Base-by-base conservation (phyloP, 2,797 vertebrate species). In the Silurus lanzhouensis region DNA sequence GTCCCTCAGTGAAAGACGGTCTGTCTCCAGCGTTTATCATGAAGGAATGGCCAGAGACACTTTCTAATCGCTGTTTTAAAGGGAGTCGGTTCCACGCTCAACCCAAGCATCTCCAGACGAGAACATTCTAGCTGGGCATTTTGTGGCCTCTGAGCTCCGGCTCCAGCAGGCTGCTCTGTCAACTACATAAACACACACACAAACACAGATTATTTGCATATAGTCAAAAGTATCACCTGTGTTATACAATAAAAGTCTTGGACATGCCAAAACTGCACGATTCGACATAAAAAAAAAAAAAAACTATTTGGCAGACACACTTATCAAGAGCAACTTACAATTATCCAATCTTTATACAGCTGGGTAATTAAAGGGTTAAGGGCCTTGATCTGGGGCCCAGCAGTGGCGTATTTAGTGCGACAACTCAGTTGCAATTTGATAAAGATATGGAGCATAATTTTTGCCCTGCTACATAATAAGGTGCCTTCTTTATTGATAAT, bases 21-120 rank as follows among this genome's bases (percentile, higher is more conserved):
- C 91, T 99, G 98, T 88, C 97, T 96, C 96, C 97, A 98, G 90
- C 95, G 96, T 91, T 98, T 98, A 92, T 99, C 97, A 0, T 95
- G 93, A 2, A 97, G 96, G 91, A 99, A 99, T 27, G 98, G 98
- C 98, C 98, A 99, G 88, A 99, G 96, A 4, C 96, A 96, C 81
- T 98, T 96, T 31, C 89, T 93, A 89, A 99, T 95, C 64, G 96
- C 96, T 1, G 92, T 86, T 86, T 94, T 93, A 92, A 99, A 99
- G 0, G 96, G 95, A 0, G 94, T 96, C 19, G 95, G 93, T 38
- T 97, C 95, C 2, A 93, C 90, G 1, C 96, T 96, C 77, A 99
- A 96, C 82, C 97, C 96, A 89, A 99, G 90, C 89, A 94, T 93
- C 94, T 97, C 96, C 88, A 99, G 88, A 48, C 95, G 96, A 48